Percentiles rank a stretch among this genome's conserved stretches.
phyloP scores from a whole-genome alignment of 2,113 vertebrate species.

The Gymnobelideus leadbeateri region DNA sequence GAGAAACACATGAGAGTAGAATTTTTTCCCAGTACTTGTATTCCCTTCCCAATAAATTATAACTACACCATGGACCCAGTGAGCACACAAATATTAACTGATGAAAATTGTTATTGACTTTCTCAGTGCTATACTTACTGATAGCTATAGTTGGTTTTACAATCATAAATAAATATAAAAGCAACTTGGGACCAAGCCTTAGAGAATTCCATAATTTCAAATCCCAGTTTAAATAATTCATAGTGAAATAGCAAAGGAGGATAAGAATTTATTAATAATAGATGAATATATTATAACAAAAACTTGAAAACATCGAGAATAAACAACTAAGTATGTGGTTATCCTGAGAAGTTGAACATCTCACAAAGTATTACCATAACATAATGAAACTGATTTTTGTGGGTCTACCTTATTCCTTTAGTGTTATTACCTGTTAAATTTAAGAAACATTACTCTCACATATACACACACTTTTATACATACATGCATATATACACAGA shows the following conservation, averaged over 20 bases:
- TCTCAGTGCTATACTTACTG: background rate
- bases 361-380: background rate
- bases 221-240: slow-evolving; percentile 34
- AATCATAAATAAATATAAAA: slow-evolving; percentile 19
- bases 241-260: background rate
- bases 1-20: background rate
- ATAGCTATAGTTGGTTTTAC: background rate
- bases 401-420: background rate
- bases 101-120: background rate
- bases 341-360: background rate
- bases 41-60: background rate
- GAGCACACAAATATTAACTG: background rate
- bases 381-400: background rate
- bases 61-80: background rate
- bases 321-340: background rate
- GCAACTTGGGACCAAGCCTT: background rate
- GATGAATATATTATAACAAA: background rate
- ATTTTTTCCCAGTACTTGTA: background rate
- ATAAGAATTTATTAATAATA: background rate
- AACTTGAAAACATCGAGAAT: background rate
- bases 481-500: background rate
- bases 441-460: background rate
- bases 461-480: no score
- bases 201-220: background rate
- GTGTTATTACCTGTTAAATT: background rate